These are phyloP conservation scores for Maconellicoccus hirsutus DNA, from an alignment of 1,140 invertebrate species.

Conservation along the genomic window DNA sequence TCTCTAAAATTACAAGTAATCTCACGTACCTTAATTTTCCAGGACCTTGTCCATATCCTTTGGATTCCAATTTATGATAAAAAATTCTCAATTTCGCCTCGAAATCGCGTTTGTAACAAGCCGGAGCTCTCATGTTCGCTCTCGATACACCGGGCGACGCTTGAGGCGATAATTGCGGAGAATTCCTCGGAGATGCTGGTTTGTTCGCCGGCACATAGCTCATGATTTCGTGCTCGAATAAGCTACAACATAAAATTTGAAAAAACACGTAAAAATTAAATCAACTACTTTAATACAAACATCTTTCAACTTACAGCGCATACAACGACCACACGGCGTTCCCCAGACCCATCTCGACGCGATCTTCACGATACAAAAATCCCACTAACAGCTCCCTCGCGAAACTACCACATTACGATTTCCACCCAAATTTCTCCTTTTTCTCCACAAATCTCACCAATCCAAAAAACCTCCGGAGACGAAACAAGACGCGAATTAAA, in stretches of 20 bases:
- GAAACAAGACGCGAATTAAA: too few relatives aligned
- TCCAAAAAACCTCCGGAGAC: too few relatives aligned
- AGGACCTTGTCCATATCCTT: conserved; percentile 92
- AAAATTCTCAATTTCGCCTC: conserved; percentile 91
- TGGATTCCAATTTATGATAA: conserved; percentile 87
- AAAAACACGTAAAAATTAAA: conserved; percentile 28
- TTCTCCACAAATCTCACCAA: too few relatives aligned
- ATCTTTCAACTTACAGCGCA: neutral
- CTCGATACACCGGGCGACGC: conserved; percentile 64
- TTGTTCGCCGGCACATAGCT: conserved; percentile 71
- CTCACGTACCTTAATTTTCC: conserved; percentile 74
- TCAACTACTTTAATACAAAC: too few relatives aligned
- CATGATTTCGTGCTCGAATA: conserved; percentile 97
- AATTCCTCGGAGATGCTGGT: conserved; percentile 39
- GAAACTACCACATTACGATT: too few relatives aligned
- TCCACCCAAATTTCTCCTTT: too few relatives aligned
- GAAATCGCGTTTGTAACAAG: conserved; percentile 82
- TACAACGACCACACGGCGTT: neutral
- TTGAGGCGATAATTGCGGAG: conserved; percentile 61
- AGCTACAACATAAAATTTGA: conserved; percentile 46
- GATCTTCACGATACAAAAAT: too few relatives aligned
- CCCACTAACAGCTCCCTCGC: too few relatives aligned
- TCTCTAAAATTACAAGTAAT: neutral
- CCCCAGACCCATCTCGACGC: neutral
- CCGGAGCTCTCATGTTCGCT: conserved; percentile 62